Evolutionary conservation across 2,113 vertebrate species (phyloP).

Genomic region (Murina feae): DNA sequence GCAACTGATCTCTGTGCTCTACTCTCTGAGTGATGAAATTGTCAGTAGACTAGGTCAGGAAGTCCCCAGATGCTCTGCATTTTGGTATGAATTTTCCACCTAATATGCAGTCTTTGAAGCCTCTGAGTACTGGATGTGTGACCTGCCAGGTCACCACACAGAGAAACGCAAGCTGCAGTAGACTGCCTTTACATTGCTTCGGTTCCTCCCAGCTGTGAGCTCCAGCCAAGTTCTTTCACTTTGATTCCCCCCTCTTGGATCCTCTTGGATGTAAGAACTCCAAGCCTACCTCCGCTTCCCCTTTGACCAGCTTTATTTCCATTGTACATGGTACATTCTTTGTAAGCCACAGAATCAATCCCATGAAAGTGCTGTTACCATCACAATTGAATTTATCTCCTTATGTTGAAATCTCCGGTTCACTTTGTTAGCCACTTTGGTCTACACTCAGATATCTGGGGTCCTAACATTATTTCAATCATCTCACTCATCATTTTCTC

Average conservation of each 20-base stretch:
- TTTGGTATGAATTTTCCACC: neutral
- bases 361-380: neutral
- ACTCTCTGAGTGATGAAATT: neutral
- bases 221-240: conserved; percentile 47
- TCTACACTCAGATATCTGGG: neutral
- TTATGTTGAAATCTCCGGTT: neutral
- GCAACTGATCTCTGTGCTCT: neutral
- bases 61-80: neutral
- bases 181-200: neutral
- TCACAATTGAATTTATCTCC: neutral
- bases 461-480: neutral
- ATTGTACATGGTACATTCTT: neutral
- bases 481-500: neutral
- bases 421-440: neutral
- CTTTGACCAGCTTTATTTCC: neutral
- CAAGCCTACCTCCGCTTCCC: neutral
- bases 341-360: neutral
- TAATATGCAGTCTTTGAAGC: conserved; percentile 33
- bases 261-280: neutral
- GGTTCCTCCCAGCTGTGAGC: conserved; percentile 50
- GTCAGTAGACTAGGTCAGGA: neutral
- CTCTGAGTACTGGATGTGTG: neutral
- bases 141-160: conserved; percentile 17
- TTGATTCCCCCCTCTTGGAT: conserved; percentile 37
- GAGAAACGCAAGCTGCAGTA: neutral